Evolutionary conservation across 2,113 vertebrate species (phyloP), one percentile per base, ranked within the genome.

Genomic region (Pimephales promelas): DNA sequence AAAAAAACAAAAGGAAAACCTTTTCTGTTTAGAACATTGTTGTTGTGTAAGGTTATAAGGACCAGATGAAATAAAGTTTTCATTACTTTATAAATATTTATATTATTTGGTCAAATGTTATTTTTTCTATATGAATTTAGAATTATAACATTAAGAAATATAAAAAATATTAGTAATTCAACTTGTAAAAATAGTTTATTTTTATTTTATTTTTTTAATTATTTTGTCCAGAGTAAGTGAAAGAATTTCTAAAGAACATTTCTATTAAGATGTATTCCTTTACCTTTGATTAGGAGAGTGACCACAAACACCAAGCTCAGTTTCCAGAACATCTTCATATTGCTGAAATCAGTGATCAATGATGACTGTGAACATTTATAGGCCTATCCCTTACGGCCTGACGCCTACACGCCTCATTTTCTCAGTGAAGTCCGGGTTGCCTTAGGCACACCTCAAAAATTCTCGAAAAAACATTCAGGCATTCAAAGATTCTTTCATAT

Each of bases 301-400:
- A 71, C 8, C 47, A 40, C 79, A 66, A 66, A 54, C 4, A 81
- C 47, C 79, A 68, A 68, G 8, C 43, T 70, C 62, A 70, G 47
- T 40, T 36, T 81, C 64, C 47, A 36, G 40, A 81, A 71, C 79
- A 81, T 81, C 79, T 81, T 81, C 28, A 56, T 36, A 7, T 11
- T 36, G 34, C 22, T 81, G 47, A 56, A n/a, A n/a, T n/a, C n/a
- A n/a, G n/a, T n/a, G 22, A n/a, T 56, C 10, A 18, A 0, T 5
- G 13, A 5, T 9, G 20, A 14, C 10, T n/a, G 31, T 26, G 31
- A 4, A 11, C 28, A n/a, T n/a, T 54, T 70, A 54, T 81, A 70
- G n/a, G n/a, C n/a, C n/a, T 70, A 70, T 52, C 20, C 11, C 10
- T 2, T 14, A 16, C 11, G 24, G 20, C 26, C 45, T 40, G 62